Evolutionary conservation across 2,888 invertebrate species (phyloP).

Genomic region (Antitype chi): DNA sequence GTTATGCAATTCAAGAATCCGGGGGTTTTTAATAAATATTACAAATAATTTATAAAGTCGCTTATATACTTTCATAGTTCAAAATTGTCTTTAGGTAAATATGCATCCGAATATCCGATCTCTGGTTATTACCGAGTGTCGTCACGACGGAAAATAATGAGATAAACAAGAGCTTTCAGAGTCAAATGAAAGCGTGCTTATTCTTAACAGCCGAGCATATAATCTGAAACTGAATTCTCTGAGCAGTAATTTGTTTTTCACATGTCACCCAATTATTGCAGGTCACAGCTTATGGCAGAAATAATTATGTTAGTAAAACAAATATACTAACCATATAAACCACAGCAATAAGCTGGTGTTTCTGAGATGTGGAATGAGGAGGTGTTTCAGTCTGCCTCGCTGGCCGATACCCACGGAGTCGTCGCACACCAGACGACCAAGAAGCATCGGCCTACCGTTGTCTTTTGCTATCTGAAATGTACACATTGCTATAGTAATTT

Average conservation of each 20-base stretch:
- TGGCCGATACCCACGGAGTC: constrained; percentile 92
- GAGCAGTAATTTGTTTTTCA: not conserved
- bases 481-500: not conserved
- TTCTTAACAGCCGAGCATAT: not conserved
- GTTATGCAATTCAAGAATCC: no score
- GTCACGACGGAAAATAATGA: not conserved
- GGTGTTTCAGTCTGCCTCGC: constrained; percentile 93
- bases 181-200: not conserved
- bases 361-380: constrained; percentile 95
- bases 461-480: constrained; percentile 93
- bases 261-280: not conserved
- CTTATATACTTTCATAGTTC: no score
- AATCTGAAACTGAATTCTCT: not conserved
- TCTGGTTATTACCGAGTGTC: not conserved
- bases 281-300: not conserved
- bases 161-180: not conserved
- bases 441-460: constrained; percentile 96
- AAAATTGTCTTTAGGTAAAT: no score
- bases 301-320: no score
- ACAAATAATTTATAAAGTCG: no score
- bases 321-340: constrained; percentile 95
- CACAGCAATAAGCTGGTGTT: constrained; percentile 96
- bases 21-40: no score
- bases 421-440: constrained; percentile 96
- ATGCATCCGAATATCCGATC: no score